Conservation (phyloP, 1,140 invertebrate species). For the Acromyrmex echinatior region DNA sequence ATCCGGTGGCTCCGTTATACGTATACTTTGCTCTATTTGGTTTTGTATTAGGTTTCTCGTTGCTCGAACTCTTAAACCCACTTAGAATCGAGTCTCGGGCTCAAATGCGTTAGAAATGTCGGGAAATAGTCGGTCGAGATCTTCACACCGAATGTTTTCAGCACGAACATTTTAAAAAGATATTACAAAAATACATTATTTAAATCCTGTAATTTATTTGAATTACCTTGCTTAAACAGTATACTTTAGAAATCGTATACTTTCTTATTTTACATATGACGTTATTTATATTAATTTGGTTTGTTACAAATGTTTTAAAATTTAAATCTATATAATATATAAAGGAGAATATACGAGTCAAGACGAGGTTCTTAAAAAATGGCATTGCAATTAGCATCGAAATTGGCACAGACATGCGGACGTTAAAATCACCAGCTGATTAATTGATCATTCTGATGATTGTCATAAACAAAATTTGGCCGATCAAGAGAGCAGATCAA, state of each 20-base stretch:
- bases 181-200: neutral
- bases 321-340: neutral
- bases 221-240: neutral
- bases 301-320: neutral
- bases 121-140: constrained; percentile 11
- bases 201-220: neutral
- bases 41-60: constrained; percentile 24
- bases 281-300: neutral
- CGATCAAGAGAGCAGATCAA: neutral
- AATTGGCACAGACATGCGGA: neutral
- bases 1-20: constrained; percentile 52
- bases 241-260: neutral
- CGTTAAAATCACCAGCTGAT: neutral
- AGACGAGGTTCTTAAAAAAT: neutral
- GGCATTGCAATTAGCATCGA: neutral
- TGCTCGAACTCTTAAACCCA: constrained; percentile 33
- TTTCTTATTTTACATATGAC: neutral
- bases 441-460: neutral
- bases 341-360: neutral
- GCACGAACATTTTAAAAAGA: neutral
- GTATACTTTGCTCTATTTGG: constrained; percentile 31
- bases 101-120: neutral
- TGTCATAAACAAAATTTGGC: neutral
- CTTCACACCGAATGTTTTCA: constrained; percentile 11
- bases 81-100: constrained; percentile 24